Evolutionary conservation across 1,140 invertebrate species (phyloP).

Genomic region (Ditylenchus dipsaci): DNA sequence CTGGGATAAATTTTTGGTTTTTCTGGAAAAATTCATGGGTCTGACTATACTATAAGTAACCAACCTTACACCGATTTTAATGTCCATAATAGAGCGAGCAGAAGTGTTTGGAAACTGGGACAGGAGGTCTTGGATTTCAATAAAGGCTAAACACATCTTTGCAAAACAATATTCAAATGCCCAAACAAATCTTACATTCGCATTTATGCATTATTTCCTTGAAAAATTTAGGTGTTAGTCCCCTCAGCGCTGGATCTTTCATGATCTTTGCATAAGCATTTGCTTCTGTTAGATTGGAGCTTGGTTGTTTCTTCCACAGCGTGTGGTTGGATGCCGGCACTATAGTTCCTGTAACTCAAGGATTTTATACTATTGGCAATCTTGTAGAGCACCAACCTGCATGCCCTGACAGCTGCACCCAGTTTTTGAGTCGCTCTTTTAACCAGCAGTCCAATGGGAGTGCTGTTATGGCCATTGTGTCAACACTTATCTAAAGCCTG

Average conservation of each 20-base stretch:
- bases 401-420: constrained; percentile 89
- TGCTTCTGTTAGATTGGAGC: constrained; percentile 62
- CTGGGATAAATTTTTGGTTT: neutral
- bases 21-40: too few species aligned
- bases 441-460: constrained; percentile 81
- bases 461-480: constrained; percentile 82
- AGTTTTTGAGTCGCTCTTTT: constrained; percentile 71
- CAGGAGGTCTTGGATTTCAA: constrained; percentile 80
- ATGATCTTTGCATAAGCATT: constrained; percentile 76
- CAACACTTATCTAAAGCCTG: constrained; percentile 52
- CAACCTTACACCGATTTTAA: constrained; percentile 78
- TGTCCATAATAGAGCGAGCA: constrained; percentile 75
- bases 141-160: constrained; percentile 65
- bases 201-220: constrained; percentile 77
- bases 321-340: constrained; percentile 86
- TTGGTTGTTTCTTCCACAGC: constrained; percentile 80
- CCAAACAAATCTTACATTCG: constrained; percentile 64
- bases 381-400: constrained; percentile 54
- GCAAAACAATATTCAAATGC: neutral
- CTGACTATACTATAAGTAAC: too few species aligned
- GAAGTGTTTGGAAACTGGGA: constrained; percentile 75
- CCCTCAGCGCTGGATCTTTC: constrained; percentile 68
- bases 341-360: constrained; percentile 42
- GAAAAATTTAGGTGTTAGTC: constrained; percentile 79
- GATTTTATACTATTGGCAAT: neutral